Evolutionary conservation across 2,888 invertebrate genomes (phyloP).

Genomic region (Cremastobaeus sp.): DNA sequence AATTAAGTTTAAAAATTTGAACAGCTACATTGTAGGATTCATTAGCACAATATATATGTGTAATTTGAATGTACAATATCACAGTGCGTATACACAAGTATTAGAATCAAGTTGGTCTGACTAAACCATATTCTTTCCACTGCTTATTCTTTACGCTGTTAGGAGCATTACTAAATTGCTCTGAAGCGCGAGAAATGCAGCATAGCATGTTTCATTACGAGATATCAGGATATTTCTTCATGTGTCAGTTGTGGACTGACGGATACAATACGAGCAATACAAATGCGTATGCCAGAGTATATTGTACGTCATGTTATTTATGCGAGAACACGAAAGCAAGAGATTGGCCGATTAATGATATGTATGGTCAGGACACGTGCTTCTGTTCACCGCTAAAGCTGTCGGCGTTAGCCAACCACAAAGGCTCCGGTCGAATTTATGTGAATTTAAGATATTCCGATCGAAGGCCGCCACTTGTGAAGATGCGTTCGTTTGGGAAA

Average conservation of each 20-base stretch:
- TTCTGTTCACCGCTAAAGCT: slow-evolving; percentile 54
- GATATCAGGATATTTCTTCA: slow-evolving; percentile 55
- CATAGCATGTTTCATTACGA: slow-evolving; percentile 32
- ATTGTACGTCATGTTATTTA: slow-evolving; percentile 56
- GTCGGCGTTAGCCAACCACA: slow-evolving; percentile 42
- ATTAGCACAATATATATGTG: too few species aligned
- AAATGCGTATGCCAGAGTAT: slow-evolving; percentile 49
- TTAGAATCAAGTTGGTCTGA: too few species aligned
- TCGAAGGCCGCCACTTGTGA: slow-evolving; percentile 36
- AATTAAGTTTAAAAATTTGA: slow-evolving; percentile 47
- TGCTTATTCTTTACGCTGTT: background rate
- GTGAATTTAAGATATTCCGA: slow-evolving; percentile 53
- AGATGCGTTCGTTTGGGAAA: slow-evolving; percentile 23
- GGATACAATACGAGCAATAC: slow-evolving; percentile 50
- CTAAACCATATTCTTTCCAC: too few species aligned
- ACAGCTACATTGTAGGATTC: too few species aligned
- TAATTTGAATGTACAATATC: too few species aligned
- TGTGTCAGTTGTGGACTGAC: slow-evolving; percentile 52
- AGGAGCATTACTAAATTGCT: slow-evolving; percentile 23
- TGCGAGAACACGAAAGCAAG: slow-evolving; percentile 55
- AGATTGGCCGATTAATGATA: slow-evolving; percentile 61
- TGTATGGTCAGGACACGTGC: slow-evolving; percentile 56
- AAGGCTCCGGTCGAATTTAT: slow-evolving; percentile 47
- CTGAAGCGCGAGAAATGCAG: slow-evolving; percentile 16
- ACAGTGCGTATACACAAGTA: too few species aligned